These are phyloP conservation scores for Anas acuta DNA, from an alignment of 2,797 vertebrate species.

Conservation along the genomic window DNA sequence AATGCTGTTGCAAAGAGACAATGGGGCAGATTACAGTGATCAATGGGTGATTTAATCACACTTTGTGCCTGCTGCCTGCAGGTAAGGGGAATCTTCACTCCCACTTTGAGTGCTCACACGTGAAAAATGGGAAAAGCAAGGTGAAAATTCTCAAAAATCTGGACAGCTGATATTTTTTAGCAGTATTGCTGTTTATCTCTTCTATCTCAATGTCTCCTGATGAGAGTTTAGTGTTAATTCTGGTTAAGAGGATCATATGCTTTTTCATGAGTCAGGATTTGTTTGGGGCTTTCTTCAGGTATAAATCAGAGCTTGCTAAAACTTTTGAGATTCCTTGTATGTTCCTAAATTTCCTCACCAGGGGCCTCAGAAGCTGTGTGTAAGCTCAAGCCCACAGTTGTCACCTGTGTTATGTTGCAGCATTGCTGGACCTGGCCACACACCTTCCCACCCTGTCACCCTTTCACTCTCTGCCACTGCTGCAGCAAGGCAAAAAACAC, in stretches of 20 bases:
- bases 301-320: not conserved
- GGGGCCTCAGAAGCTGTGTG: not conserved
- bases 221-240: not conserved
- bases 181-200: not conserved
- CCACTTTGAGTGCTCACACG: not conserved
- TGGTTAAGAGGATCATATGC: not conserved
- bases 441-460: not conserved
- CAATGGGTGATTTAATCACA: not conserved
- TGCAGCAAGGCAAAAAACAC: not conserved
- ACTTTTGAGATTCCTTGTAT: not conserved
- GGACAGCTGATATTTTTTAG: not conserved
- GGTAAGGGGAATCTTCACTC: not conserved
- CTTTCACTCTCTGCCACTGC: not conserved
- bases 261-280: not conserved
- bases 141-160: not conserved
- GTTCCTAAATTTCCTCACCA: not conserved
- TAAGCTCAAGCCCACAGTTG: rapidly evolving
- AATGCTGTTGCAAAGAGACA: not conserved
- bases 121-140: not conserved
- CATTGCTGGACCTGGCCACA: not conserved
- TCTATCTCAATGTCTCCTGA: not conserved
- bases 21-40: not conserved
- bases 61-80: not conserved
- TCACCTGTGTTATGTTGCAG: not conserved
- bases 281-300: not conserved